Evolutionary conservation across 2,888 invertebrate species (phyloP), one percentile per base, ranked within the genome.

Genomic region (Hirtodrosophila alboralis): DNA sequence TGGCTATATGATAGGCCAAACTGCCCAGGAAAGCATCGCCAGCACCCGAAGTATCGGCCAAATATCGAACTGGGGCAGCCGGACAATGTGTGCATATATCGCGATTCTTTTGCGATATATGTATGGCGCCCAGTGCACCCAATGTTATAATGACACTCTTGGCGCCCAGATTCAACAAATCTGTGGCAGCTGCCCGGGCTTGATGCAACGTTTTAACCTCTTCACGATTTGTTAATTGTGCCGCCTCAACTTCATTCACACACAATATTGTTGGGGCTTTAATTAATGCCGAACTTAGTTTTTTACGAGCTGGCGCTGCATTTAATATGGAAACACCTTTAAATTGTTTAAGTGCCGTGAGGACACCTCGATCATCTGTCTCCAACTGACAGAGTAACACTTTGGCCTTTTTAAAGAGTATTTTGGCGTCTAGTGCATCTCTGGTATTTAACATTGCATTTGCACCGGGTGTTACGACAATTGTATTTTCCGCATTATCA

Each of bases 1-100:
- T 91, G 0, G 95, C 93, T 59, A 96, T 89, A 83, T 94, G 95
- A 86, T 93, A 96, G 1, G 96, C 97, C 62, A 99, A 90, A 5
- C 96, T 95, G 12, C 99, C 99, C 62, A 98, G 93, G 91, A 99
- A 99, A 12, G 97, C 95, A 91, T 99, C 98, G 0, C 38, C 34
- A 43, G 98, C 98, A 13, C 98, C 98, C 0, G 97, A 96, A 12
- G 96, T 96, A 89, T 98, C 98, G 0, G 97, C 92, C 40, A 96
- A 93, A 48, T 92, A 91, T 0, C 75, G 64, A 1, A 97, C 95
- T 84, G 90, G 89, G n/a, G 92, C 91, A 48, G 94, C 92, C 2
- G 92, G 87, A 27, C 96, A 92, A 87, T 94, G 94, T 45, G 92
- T 88, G 48, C 92, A 90, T 14, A 89, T 88, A 36, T 89, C 89